A percentile compares a stretch with the other conserved stretches of the same genome.
These are phyloP conservation scores for Grammomys dolichurus DNA, from an alignment of 2,113 vertebrate species.

Conservation along the genomic window DNA sequence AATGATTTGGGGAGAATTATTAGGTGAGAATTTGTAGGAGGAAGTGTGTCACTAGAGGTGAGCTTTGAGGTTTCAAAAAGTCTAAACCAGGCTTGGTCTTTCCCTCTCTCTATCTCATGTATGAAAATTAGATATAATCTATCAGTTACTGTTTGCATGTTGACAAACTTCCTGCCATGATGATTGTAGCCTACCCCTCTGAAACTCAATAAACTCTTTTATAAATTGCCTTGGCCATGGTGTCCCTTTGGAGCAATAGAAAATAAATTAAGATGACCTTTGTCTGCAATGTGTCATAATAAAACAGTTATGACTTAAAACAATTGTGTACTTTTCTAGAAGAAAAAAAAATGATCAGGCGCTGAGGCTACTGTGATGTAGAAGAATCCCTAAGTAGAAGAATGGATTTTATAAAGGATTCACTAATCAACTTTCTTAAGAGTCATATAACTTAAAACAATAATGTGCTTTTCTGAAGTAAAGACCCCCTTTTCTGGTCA, in stretches of 20 bases:
- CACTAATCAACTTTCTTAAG: not conserved
- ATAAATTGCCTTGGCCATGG: not conserved
- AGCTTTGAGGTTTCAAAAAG: not conserved
- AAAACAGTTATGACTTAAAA: not conserved
- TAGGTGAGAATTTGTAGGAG: not conserved
- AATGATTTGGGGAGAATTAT: not conserved
- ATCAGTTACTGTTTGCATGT: not conserved
- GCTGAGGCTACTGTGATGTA: not conserved
- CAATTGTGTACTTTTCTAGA: not conserved
- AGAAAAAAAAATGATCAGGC: rapidly evolving
- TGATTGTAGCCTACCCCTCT: not conserved
- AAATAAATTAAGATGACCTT: not conserved
- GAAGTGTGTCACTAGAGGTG: not conserved
- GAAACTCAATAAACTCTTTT: not conserved
- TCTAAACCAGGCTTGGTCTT: not conserved
- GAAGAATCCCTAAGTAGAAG: not conserved
- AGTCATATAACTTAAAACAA: not conserved
- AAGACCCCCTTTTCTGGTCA: not conserved
- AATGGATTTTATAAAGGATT: not conserved
- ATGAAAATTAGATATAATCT: not conserved
- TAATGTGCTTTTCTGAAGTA: not conserved
- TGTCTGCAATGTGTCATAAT: not conserved
- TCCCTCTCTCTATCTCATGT: not conserved
- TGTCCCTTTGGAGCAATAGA: not conserved
- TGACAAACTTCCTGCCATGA: not conserved